Conservation (phyloP, 2,113 vertebrate genomes). For the Plotosus lineatus region DNA sequence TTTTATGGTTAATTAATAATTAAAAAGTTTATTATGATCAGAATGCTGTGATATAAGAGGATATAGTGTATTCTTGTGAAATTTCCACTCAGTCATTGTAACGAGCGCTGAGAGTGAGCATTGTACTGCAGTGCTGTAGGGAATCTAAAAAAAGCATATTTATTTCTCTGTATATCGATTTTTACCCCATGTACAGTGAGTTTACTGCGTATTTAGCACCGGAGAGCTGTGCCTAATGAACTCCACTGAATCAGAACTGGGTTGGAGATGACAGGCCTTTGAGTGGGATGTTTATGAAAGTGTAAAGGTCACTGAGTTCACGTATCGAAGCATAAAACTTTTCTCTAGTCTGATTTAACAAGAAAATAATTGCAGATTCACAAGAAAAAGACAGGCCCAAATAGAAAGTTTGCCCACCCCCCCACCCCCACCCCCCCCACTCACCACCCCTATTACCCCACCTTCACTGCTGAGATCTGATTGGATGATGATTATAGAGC, state of each 20-base stretch:
- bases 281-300: background rate
- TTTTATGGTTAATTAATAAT: too few species aligned
- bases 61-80: background rate
- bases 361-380: background rate
- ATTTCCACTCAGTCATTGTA: background rate
- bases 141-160: background rate
- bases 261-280: background rate
- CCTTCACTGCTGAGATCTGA: background rate
- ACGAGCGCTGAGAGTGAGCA: background rate
- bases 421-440: too few species aligned
- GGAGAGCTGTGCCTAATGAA: background rate
- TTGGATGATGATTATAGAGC: background rate
- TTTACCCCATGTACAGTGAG: background rate
- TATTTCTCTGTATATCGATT: constrained; percentile 10
- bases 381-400: background rate
- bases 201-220: background rate
- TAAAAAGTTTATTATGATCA: too few species aligned
- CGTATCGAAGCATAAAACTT: background rate
- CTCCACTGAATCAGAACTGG: background rate
- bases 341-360: background rate
- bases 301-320: background rate
- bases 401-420: background rate
- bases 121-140: background rate
- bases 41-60: background rate
- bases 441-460: too few species aligned